Evolutionary conservation across 1,140 invertebrate genomes (phyloP), one percentile per base, ranked within the genome.

Genomic region (Zaprionus lachaisei): DNA sequence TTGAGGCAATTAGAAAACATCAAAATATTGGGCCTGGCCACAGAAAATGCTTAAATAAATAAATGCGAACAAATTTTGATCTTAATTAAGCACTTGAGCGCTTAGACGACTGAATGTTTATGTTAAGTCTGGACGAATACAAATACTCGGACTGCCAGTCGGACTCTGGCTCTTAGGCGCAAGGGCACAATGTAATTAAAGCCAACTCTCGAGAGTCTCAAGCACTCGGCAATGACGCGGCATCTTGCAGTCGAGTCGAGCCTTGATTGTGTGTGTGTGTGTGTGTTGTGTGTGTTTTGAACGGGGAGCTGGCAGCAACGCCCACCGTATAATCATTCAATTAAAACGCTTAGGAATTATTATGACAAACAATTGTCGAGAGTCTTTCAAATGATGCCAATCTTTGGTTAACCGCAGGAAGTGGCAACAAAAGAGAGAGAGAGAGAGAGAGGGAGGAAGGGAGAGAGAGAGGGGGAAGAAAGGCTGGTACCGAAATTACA

Each of bases 1-100:
- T 90, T 90, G 81, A 91, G 86, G 76, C 86, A 90, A 90, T 90
- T 87, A 87, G 85, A 87, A 87, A 87, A 87, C 85, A 87, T 90
- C 85, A 81, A 87, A 90, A 87, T 87, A 87, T 84, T 89, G 78
- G 78, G 55, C 71, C 58, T 70, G 73, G 65, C 55, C 65, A 31
- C 38, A 70, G 73, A 72, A 90, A 87, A 89, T 90, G 72, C 70
- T 89, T 85, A 82, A 84, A 79, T 84, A 89, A 89, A 89, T 85
- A 89, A 85, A 77, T 72, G 60, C 75, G 67, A 54, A 73, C 76
- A 80, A 72, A 78, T 79, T 83, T 73, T 83, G 75, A 71, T 76
- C 84, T 84, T 89, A 89, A 89, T 89, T 89, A 89, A 89, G 78
- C 81, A 89, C 84, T 89, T 89, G 85, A 90, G 81, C 64, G 62